phyloP scores from a whole-genome alignment of 2,888 invertebrate genomes.

The Disparrhopalites patrizii region DNA sequence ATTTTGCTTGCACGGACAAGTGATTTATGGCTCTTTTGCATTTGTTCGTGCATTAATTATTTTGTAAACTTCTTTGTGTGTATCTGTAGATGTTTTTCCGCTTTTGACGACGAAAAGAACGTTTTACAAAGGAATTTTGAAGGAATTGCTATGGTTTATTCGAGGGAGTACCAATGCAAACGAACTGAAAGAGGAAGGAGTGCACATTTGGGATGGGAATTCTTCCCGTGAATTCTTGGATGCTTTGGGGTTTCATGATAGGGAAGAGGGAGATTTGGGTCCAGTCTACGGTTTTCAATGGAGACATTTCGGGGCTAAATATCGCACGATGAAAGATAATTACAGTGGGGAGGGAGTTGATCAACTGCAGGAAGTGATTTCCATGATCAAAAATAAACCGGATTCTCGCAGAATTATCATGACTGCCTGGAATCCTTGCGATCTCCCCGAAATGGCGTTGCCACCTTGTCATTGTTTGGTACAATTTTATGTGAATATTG shows the following conservation, averaged over 20 bases:
- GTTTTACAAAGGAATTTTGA: constrained; percentile 83
- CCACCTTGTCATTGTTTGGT: constrained; percentile 95
- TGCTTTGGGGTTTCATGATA: constrained; percentile 71
- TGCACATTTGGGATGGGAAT: constrained; percentile 96
- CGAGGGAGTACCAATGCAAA: constrained; percentile 85
- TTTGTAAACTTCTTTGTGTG: too few relatives aligned
- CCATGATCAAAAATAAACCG: constrained; percentile 74
- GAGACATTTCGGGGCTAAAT: constrained; percentile 93
- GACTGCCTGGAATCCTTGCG: constrained; percentile 91
- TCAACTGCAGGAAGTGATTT: constrained; percentile 73
- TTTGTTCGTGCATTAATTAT: constrained; percentile 8
- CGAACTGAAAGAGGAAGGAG: constrained; percentile 68
- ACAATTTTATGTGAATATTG: constrained; percentile 85
- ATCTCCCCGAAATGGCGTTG: constrained; percentile 85
- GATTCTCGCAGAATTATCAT: constrained; percentile 84
- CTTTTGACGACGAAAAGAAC: constrained; percentile 92
- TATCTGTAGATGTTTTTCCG: constrained; percentile 66
- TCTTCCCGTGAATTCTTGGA: constrained; percentile 86
- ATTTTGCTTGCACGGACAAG: background rate
- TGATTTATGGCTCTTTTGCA: background rate
- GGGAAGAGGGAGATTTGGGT: constrained; percentile 91
- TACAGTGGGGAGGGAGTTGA: constrained; percentile 84
- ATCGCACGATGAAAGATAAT: constrained; percentile 73
- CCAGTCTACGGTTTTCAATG: constrained; percentile 98
- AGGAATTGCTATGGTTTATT: constrained; percentile 94